phyloP scores from a whole-genome alignment of 2,113 vertebrate species.

The Tursiops truncatus region DNA sequence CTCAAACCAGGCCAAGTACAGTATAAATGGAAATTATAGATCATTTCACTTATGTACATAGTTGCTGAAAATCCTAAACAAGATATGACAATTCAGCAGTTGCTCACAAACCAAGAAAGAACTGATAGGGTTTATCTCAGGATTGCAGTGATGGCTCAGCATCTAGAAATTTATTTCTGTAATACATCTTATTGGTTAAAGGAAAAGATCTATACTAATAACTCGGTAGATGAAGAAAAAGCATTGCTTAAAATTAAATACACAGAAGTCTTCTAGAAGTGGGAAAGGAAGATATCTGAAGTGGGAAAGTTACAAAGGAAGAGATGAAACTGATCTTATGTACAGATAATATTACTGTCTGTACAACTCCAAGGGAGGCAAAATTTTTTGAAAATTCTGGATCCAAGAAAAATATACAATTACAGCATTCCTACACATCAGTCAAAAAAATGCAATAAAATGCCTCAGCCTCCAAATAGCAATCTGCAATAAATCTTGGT shows the following conservation, averaged over 20 bases:
- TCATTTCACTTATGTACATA: background rate
- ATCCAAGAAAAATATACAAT: background rate
- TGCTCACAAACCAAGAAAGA: background rate
- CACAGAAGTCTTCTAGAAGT: background rate
- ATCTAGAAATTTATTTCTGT: background rate
- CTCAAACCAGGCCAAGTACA: background rate
- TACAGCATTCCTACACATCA: background rate
- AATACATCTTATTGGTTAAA: background rate
- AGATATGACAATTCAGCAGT: background rate
- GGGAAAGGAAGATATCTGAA: background rate
- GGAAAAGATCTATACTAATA: background rate
- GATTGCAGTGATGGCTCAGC: background rate
- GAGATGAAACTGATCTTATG: background rate
- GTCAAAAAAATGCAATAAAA: background rate
- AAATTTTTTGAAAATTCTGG: background rate
- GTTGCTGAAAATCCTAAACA: background rate
- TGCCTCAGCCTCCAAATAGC: background rate
- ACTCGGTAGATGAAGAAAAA: background rate
- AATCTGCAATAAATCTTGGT: background rate
- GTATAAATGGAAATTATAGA: background rate
- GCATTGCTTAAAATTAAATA: background rate
- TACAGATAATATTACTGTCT: background rate
- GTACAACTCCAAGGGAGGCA: background rate
- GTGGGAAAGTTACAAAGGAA: background rate
- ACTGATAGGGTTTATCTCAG: background rate